Evolutionary conservation across 2,888 invertebrate genomes (phyloP).

Genomic region (Drosophila ochracea): DNA sequence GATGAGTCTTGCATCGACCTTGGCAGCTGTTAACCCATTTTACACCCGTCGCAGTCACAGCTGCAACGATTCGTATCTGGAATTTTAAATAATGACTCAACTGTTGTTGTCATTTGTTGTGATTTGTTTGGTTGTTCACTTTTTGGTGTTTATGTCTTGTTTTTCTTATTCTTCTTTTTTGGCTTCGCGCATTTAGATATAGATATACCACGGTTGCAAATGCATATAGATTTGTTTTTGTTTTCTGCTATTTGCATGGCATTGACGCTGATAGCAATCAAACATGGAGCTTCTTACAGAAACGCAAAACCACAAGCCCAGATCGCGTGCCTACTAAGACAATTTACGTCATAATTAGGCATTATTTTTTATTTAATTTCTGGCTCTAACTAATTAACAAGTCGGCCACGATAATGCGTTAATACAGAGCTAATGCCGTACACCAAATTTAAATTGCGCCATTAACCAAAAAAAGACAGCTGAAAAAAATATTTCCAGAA

Average conservation of each 20-base stretch:
- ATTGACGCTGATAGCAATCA: conserved; percentile 11
- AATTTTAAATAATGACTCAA: conserved; percentile 62
- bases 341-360: conserved; percentile 10
- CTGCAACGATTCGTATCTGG: conserved; percentile 73
- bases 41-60: conserved; percentile 36
- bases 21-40: conserved; percentile 67
- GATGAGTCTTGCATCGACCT: conserved; percentile 58
- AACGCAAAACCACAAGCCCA: not conserved
- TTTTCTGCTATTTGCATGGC: conserved; percentile 40
- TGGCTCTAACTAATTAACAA: conserved; percentile 60
- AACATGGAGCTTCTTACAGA: not conserved
- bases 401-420: conserved; percentile 1
- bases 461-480: conserved; percentile 35
- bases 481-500: conserved; percentile 29
- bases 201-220: not conserved
- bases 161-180: not conserved
- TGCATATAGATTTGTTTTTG: not conserved
- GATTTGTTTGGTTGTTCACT: not conserved
- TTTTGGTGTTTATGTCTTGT: conserved; percentile 3
- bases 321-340: not conserved
- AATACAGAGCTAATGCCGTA: conserved; percentile 47
- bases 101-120: conserved; percentile 24
- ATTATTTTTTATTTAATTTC: conserved; percentile 11
- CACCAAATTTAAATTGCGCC: conserved; percentile 54
- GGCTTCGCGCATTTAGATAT: not conserved